phyloP scores from a whole-genome alignment of 2,113 vertebrate species.

The Mungos mungo region DNA sequence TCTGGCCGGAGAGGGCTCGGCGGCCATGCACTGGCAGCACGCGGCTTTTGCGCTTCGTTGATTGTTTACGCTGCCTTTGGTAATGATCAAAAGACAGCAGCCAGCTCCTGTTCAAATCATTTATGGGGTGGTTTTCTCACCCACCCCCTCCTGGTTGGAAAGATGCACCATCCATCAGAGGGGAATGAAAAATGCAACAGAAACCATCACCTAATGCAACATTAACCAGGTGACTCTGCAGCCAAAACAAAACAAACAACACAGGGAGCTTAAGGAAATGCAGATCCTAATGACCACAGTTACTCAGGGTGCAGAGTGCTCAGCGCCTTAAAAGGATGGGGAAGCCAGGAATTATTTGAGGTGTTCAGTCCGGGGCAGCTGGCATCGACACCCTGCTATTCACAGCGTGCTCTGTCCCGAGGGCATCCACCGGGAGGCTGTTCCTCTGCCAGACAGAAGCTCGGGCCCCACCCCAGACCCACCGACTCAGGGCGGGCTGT shows the following conservation, averaged over 20 bases:
- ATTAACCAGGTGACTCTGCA: constrained; percentile 21
- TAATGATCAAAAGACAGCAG: constrained; percentile 59
- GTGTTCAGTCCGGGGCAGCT: not conserved
- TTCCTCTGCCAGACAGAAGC: not conserved
- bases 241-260: not conserved
- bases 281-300: not conserved
- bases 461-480: rapidly evolving
- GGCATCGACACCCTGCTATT: rapidly evolving
- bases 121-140: not conserved
- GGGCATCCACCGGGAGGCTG: rapidly evolving
- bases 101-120: constrained; percentile 45
- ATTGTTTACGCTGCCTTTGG: constrained; percentile 36
- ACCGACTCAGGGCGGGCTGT: not conserved
- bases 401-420: rapidly evolving
- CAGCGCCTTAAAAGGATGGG: not conserved
- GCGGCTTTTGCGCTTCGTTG: not conserved
- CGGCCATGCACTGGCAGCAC: rapidly evolving
- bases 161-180: constrained; percentile 24
- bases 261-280: not conserved
- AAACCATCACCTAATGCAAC: constrained; percentile 52
- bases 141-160: not conserved
- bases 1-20: not conserved
- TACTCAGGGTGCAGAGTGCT: not conserved
- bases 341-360: not conserved
- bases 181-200: constrained; percentile 73